Base-by-base conservation (phyloP, 2,113 vertebrate species). In the Morone chrysops region DNA sequence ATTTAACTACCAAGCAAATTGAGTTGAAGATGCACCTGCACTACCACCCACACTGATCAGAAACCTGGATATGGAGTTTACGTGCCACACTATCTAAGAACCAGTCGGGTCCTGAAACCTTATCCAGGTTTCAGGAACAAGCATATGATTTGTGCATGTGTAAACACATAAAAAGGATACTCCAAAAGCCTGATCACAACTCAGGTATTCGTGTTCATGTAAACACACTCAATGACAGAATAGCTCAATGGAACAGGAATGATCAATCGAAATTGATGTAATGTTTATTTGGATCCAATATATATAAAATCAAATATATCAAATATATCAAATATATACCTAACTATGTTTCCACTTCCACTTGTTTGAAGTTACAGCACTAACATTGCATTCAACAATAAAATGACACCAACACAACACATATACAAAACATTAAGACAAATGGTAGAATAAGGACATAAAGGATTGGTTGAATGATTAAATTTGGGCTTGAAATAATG, bases 391-490 rank as follows among this genome's bases (percentile, higher is more conserved):
- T 20, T 17, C 17, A 62, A 41, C 36, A 5, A 40, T n/a, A 12
- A 41, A 41, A 41, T 41, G 2, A 41, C 2, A 72, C 10, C 3
- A 18, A 45, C 47, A 47, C n/a, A 1, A 9, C 4, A 48, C 2
- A 40, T 72, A 8, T 47, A 22, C 0, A 18, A 25, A 41, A 12
- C 20, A 75, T 63, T 22, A 9, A 14, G 48, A 9, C 4, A 38
- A 74, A 40, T n/a, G 16, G 6, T 25, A 45, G n/a, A 41, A 47
- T 12, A 67, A 50, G 2, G 25, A 18, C 1, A 22, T 13, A 43
- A 75, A 75, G 11, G 25, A 22, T 8, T 72, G 45, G 63, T 80
- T 63, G 38, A 73, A 43, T 60, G 14, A 74, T 75, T 14, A 10
- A 25, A 17, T 67, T 60, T 56, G 8, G 20, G 41, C 31, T 61